A percentile compares a stretch with the other conserved stretches of the same genome.
Evolutionary conservation across 2,113 vertebrate species (phyloP).

Genomic region (Spilogale gracilis): DNA sequence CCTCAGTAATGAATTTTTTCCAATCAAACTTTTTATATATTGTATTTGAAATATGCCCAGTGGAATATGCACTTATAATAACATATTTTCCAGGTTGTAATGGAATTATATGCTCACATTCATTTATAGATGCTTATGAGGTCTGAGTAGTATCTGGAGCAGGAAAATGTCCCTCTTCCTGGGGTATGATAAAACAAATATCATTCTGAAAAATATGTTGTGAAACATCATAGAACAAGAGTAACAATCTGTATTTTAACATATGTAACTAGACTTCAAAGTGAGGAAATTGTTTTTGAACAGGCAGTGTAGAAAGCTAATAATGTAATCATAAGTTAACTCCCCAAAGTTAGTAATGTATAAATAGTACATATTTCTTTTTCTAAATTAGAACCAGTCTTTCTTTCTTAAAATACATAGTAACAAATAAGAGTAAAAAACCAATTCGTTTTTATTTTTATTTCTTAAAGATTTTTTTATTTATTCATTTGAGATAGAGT

Average conservation of each 20-base stretch:
- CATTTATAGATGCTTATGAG: slow-evolving; percentile 29
- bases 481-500: not conserved
- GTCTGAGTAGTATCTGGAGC: not conserved
- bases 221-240: slow-evolving; percentile 29
- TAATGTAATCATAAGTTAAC: not conserved
- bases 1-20: slow-evolving; percentile 45
- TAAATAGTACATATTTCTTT: not conserved
- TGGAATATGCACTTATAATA: slow-evolving; percentile 62
- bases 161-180: not conserved
- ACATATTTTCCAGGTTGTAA: slow-evolving; percentile 50
- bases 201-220: slow-evolving; percentile 28
- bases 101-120: slow-evolving; percentile 65
- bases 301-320: not conserved
- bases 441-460: not conserved
- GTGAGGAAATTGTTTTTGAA: slow-evolving; percentile 42
- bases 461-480: not conserved
- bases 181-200: slow-evolving; percentile 1
- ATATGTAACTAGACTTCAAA: not conserved
- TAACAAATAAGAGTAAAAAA: not conserved
- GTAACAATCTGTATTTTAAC: not conserved
- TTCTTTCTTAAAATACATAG: not conserved
- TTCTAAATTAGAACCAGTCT: slow-evolving; percentile 32
- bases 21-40: slow-evolving; percentile 65
- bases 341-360: slow-evolving; percentile 17
- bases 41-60: slow-evolving; percentile 45